These are phyloP conservation scores for Elachura formosa DNA, from an alignment of 2,113 vertebrate species.

Conservation along the genomic window DNA sequence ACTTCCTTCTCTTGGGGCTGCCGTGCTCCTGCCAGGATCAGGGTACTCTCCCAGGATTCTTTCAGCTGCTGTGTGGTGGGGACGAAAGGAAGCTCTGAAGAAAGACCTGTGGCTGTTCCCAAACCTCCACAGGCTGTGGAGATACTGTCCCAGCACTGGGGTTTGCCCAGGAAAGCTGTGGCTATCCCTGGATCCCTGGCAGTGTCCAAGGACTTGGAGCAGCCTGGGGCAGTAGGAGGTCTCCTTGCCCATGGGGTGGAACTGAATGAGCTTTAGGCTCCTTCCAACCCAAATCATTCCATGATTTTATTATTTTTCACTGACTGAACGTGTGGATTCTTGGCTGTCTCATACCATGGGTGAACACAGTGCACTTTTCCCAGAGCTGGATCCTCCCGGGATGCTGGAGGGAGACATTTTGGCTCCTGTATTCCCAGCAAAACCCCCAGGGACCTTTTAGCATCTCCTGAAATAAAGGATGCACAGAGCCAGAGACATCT, in stretches of 20 bases:
- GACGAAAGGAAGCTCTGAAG: not conserved
- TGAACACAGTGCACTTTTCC: not conserved
- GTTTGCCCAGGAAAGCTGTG: not conserved
- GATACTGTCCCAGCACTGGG: not conserved
- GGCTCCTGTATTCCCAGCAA: not conserved
- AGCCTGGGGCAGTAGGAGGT: accelerated
- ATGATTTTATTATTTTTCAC: not conserved
- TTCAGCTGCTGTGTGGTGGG: not conserved
- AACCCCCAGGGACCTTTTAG: not conserved
- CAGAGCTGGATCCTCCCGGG: not conserved
- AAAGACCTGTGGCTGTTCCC: not conserved
- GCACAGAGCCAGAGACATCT: not conserved
- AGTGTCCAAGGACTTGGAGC: not conserved
- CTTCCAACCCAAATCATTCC: not conserved
- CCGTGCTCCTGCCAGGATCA: accelerated
- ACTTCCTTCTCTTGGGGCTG: accelerated
- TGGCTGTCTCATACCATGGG: not conserved
- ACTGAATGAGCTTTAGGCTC: not conserved
- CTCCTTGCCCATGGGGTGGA: not conserved
- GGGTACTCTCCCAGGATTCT: not conserved
- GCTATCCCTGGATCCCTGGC: not conserved
- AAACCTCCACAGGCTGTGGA: accelerated
- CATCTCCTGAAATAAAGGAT: not conserved
- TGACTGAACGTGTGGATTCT: accelerated
- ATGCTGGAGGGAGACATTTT: not conserved